A percentile compares a stretch with the other conserved stretches of the same genome.
Evolutionary conservation across 1,140 invertebrate genomes (phyloP).

Genomic region (Panagrolaimus sp.): DNA sequence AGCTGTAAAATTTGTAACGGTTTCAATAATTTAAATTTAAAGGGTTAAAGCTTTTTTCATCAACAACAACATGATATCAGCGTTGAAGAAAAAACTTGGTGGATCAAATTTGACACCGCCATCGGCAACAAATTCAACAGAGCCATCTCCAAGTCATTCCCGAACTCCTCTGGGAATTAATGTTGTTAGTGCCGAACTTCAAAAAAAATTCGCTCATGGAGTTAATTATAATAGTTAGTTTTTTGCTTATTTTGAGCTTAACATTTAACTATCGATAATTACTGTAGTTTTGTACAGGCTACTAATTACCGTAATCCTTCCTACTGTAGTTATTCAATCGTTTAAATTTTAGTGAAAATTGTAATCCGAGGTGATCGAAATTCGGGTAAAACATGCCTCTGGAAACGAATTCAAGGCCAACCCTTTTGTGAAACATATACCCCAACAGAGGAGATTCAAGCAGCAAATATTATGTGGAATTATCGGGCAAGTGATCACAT

Average conservation of each 20-base stretch:
- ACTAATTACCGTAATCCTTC: too few species aligned
- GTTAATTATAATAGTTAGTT: slow-evolving; percentile 92
- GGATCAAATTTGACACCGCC: slow-evolving; percentile 58
- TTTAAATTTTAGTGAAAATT: slow-evolving; percentile 80
- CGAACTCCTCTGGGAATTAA: slow-evolving; percentile 70
- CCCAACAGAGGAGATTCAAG: slow-evolving; percentile 85
- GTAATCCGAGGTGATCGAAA: slow-evolving; percentile 91
- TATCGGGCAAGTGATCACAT: slow-evolving; percentile 92
- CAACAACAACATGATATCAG: slow-evolving; percentile 80
- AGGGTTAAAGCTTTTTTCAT: neutral
- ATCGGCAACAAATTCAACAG: slow-evolving; percentile 19
- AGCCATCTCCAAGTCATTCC: slow-evolving; percentile 17
- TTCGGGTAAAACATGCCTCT: slow-evolving; percentile 88
- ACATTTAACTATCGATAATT: too few species aligned
- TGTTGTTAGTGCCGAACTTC: slow-evolving; percentile 78
- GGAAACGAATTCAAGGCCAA: slow-evolving; percentile 81
- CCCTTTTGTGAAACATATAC: slow-evolving; percentile 74
- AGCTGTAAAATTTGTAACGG: too few species aligned
- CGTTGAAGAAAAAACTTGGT: slow-evolving; percentile 74
- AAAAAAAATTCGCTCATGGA: slow-evolving; percentile 86
- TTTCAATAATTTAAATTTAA: too few species aligned
- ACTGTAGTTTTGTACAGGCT: too few species aligned
- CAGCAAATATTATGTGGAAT: slow-evolving; percentile 91
- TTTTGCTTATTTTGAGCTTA: neutral
- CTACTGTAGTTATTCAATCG: too few species aligned